These are phyloP conservation scores for Spatulosminthurus flaviceps DNA, from an alignment of 2,888 invertebrate species.

Conservation along the genomic window DNA sequence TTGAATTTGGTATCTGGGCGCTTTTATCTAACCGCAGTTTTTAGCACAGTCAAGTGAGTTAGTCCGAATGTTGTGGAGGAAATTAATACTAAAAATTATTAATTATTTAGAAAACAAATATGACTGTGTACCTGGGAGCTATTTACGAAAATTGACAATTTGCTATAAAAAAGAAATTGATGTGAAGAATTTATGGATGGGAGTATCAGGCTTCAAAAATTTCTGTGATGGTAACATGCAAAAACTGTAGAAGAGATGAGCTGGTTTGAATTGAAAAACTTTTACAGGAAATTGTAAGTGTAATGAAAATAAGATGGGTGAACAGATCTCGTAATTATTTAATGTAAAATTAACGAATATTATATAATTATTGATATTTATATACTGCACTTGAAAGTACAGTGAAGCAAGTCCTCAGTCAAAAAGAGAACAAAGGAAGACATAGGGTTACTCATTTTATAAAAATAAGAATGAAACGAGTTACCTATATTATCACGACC, in stretches of 20 bases:
- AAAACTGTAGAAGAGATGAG: constrained; percentile 4
- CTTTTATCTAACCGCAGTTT: neutral
- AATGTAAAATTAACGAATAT: constrained; percentile 12
- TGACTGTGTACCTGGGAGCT: constrained; percentile 38
- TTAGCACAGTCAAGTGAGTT: constrained; percentile 29
- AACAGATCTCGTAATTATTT: constrained; percentile 45
- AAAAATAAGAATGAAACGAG: neutral
- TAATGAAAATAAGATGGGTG: constrained; percentile 41
- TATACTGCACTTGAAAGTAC: constrained; percentile 35
- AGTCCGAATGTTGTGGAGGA: neutral
- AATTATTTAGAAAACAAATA: constrained; percentile 22
- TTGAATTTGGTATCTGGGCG: neutral
- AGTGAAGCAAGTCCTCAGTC: constrained; percentile 30
- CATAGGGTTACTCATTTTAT: neutral
- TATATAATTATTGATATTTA: constrained; percentile 30
- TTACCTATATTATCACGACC: constrained; percentile 6
- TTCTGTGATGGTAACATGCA: constrained; percentile 35
- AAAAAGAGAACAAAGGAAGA: neutral
- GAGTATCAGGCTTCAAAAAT: constrained; percentile 36
- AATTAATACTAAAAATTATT: constrained; percentile 1
- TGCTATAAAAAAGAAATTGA: constrained; percentile 5
- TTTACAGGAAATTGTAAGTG: constrained; percentile 42
- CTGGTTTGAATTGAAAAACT: constrained; percentile 32
- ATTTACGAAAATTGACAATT: constrained; percentile 12
- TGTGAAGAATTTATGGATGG: constrained; percentile 21